Base-by-base conservation (phyloP, 1,140 invertebrate genomes). In the Pantala flavescens region DNA sequence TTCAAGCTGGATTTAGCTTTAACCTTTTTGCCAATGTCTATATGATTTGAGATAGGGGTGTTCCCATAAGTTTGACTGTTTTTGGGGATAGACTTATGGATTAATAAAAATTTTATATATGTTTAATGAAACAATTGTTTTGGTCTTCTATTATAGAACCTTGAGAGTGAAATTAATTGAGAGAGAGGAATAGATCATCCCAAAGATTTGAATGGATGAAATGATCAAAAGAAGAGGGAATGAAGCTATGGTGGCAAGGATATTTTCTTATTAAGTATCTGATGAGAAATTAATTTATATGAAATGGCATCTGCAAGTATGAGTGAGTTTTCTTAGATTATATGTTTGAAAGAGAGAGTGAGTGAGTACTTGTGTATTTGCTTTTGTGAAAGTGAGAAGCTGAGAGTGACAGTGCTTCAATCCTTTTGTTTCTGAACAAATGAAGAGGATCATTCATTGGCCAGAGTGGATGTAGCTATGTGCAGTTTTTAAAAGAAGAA, bases 191-290 rank as follows among this genome's bases (percentile, higher is more conserved):
- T 63, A 63, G 14, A 7, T 63, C 49, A 63, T 63, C 49, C 49
- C 49, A 16, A 63, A 63, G 49, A 63, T 63, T 63, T 63, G n/a
- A 19, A 21, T 63, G 49, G 49, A 21, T 63, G 49, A 63, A 19
- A 19, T 63, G 49, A 63, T 63, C 49, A 63, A 63, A 63, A 63
- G 16, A 63, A 63, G 28, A 36, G 49, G 49, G 49, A 16, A 63
- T 63, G 49, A 63, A 63, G 49, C 49, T 63, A 7, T 63, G 49
- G n/a, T 63, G 49, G 49, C 49, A 63, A 63, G 49, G 49, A 63
- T 63, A 63, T 63, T 63, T 63, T 63, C 49, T 63, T 63, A 63
- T 63, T 63, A 63, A 63, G 49, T 63, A 63, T 63, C 49, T 63
- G 49, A 63, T 63, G 49, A 63, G 49, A 63, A 63, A 63, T 63